Conservation (phyloP, 2,888 invertebrate species). For the Coelopa pilipes region DNA sequence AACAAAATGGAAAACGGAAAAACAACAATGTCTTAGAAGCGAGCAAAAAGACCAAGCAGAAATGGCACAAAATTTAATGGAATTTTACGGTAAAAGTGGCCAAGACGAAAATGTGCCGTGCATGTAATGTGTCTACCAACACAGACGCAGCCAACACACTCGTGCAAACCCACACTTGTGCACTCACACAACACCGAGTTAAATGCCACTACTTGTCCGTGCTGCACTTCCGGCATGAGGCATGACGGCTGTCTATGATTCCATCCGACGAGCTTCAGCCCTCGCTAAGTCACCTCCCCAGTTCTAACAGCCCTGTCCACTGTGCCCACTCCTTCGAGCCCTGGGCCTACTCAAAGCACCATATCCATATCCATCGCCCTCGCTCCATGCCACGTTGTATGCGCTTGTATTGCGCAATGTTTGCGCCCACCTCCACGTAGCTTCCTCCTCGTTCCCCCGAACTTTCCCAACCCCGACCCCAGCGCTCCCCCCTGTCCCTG, state of each 20-base stretch:
- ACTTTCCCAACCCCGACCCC: too few relatives aligned
- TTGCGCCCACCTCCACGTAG: neutral
- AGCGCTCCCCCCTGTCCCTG: neutral
- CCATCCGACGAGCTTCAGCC: neutral
- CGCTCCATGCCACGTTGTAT: neutral
- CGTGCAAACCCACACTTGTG: slow-evolving; percentile 9
- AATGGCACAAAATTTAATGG: slow-evolving; percentile 32
- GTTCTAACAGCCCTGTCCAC: neutral
- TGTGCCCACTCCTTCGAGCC: neutral
- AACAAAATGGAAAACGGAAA: neutral
- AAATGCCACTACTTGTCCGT: slow-evolving; percentile 30
- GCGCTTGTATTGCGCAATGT: neutral
- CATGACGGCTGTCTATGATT: slow-evolving; percentile 35
- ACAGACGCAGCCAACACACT: slow-evolving; percentile 3
- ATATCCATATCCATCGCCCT: neutral
- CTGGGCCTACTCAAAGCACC: neutral
- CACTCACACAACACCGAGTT: slow-evolving; percentile 8
- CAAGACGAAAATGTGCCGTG: slow-evolving; percentile 17
- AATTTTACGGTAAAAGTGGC: slow-evolving; percentile 32
- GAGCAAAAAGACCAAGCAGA: neutral
- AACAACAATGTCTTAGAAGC: too few relatives aligned
- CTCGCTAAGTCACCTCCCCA: neutral
- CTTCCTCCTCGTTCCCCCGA: neutral
- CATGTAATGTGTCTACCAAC: slow-evolving; percentile 17
- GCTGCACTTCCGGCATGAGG: slow-evolving; percentile 30